Evolutionary conservation across 1,140 invertebrate species (phyloP), one percentile per base, ranked within the genome.

Genomic region (Anadara kagoshimensis): DNA sequence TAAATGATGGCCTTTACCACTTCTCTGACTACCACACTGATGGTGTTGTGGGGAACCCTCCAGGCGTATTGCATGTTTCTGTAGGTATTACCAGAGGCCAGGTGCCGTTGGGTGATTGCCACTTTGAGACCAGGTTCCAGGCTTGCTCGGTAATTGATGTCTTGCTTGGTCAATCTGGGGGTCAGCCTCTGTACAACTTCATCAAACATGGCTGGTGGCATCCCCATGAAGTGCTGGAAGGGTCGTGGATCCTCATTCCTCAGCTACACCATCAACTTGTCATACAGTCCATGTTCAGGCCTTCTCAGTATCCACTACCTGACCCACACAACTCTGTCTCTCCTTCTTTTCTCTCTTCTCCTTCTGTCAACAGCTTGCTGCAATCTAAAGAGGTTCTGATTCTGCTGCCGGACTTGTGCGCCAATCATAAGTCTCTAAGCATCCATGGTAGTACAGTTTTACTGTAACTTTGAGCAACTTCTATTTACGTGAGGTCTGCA

Each of bases 151-250:
- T 43, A 71, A 41, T 43, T 51, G 51, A 69, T 76, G 45, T 51
- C 20, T 20, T 62, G 41, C 66, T 78, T 69, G 64, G 61, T 77
- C 5, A 73, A 47, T 51, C 70, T 56, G 36, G 56, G 64, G n/a
- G 49, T 59, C 51, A 77, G 18, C 26, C 70, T 51, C 43, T 49
- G 12, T 45, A 68, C 22, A 54, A 77, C n/a, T 26, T 69, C 57
- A 41, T 78, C 71, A 61, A 74, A 78, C 71, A 75, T 70, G 24
- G 22, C 76, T 59, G 76, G 73, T 20, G 72, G 76, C 66, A 78
- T 75, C 12, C 72, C 10, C 65, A 74, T 64, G 53, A 78, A 78
- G 73, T 75, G 45, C 14, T 71, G 45, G 73, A 78, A 78, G 44
- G 72, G 10, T 61, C 56, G 5, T 59, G 59, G 66, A 57, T 75